Conservation (phyloP, 2,797 vertebrate genomes). For the Peromyscus nudipes region DNA sequence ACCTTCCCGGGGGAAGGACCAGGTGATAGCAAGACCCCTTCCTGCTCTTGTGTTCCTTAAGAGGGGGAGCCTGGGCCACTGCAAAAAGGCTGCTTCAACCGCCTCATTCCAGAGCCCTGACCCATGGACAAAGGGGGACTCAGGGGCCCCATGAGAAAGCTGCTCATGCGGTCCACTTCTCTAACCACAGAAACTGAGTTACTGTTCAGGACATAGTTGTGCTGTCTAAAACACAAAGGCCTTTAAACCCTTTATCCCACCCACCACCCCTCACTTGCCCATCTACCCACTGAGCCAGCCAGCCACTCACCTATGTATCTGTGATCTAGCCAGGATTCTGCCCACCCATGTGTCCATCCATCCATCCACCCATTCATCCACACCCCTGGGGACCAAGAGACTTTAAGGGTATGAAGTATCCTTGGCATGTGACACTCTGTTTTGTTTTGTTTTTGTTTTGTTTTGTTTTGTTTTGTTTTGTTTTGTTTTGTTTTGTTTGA, state of each 20-base stretch:
- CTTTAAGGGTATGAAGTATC: not conserved
- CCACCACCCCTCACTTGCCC: not conserved
- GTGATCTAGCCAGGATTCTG: no score
- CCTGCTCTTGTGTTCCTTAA: not conserved
- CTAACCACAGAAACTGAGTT: not conserved
- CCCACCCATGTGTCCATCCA: not conserved
- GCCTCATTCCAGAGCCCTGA: not conserved
- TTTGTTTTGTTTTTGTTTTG: no score
- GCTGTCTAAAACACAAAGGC: not conserved
- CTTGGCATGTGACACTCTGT: not conserved
- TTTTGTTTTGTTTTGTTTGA: no score
- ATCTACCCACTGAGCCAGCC: not conserved
- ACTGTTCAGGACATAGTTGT: not conserved
- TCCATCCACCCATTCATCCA: not conserved
- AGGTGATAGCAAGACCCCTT: not conserved
- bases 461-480: no score
- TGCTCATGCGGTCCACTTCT: not conserved
- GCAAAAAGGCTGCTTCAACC: not conserved
- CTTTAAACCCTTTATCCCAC: not conserved
- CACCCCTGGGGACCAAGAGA: not conserved
- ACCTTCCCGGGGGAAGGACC: not conserved
- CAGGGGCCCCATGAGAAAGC: not conserved
- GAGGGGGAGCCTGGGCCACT: no score
- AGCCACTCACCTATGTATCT: no score
- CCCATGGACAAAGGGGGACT: not conserved